Percentiles rank a stretch among this genome's conserved stretches.
phyloP scores from a whole-genome alignment of 2,797 vertebrate genomes.

The Hybognathus amarus region DNA sequence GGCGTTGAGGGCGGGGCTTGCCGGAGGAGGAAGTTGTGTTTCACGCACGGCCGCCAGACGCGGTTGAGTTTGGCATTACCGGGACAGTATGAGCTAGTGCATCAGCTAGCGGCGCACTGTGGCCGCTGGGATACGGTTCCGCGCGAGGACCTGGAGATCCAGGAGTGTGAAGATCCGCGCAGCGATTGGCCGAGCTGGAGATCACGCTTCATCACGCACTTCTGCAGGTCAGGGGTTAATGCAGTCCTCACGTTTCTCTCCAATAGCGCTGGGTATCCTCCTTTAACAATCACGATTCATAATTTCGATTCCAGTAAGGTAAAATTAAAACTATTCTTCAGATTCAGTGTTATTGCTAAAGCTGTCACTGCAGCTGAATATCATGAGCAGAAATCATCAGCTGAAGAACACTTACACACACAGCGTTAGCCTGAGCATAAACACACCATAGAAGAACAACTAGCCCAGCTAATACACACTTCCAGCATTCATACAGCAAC shows the following conservation, averaged over 20 bases:
- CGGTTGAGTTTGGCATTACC: slow-evolving; percentile 90
- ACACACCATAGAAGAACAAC: no score
- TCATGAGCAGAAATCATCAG: no score
- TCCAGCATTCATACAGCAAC: no score
- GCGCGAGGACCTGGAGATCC: slow-evolving; percentile 90
- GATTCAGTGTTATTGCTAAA: no score
- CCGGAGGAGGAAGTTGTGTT: slow-evolving; percentile 88
- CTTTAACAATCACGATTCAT: no score
- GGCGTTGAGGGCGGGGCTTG: slow-evolving; percentile 78
- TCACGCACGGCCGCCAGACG: slow-evolving; percentile 87
- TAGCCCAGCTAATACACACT: no score
- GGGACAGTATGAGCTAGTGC: slow-evolving; percentile 94
- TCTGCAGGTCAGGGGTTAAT: slow-evolving; percentile 81
- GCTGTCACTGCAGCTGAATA: no score
- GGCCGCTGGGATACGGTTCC: slow-evolving; percentile 94
- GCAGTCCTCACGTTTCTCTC: neutral
- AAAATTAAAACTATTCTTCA: no score
- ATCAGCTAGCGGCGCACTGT: slow-evolving; percentile 88
- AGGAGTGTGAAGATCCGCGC: slow-evolving; percentile 86
- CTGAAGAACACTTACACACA: no score
- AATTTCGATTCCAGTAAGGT: no score
- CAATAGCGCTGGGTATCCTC: no score
- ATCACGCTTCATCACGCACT: slow-evolving; percentile 90
- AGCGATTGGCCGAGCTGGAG: slow-evolving; percentile 90
- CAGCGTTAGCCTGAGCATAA: no score